Percentiles rank a stretch among this genome's conserved stretches.
These are phyloP conservation scores for Ernsta delagoae DNA, from an alignment of 2,888 invertebrate genomes.

Conservation along the genomic window DNA sequence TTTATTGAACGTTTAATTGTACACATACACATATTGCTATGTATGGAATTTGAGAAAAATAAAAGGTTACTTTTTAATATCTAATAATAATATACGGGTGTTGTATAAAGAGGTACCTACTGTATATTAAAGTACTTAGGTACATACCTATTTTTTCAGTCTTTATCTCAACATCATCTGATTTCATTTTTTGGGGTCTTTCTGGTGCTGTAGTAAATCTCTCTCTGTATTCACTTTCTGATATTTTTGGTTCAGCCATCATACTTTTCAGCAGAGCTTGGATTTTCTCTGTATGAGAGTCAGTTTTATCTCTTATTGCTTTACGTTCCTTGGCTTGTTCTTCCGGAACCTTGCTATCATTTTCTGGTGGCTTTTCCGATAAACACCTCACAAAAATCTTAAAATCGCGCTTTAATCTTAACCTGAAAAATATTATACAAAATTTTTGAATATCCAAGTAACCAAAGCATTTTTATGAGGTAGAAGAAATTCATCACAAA, in stretches of 20 bases:
- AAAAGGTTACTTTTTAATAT: too few species aligned
- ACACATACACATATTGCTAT: too few species aligned
- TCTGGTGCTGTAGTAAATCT: slow-evolving; percentile 69
- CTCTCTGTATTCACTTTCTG: slow-evolving; percentile 65
- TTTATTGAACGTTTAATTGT: too few species aligned
- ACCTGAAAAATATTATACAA: slow-evolving; percentile 38
- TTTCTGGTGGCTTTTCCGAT: slow-evolving; percentile 54
- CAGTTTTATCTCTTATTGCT: slow-evolving; percentile 33
- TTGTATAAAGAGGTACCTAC: too few species aligned
- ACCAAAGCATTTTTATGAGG: not conserved
- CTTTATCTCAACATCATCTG: slow-evolving; percentile 62
- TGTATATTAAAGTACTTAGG: slow-evolving; percentile 1
- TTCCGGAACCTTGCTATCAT: slow-evolving; percentile 57
- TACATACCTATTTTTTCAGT: slow-evolving; percentile 76
- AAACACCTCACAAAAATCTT: slow-evolving; percentile 46
- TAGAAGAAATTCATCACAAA: not conserved
- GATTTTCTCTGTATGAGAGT: slow-evolving; percentile 68
- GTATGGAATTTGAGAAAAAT: too few species aligned
- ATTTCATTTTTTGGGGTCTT: slow-evolving; percentile 53
- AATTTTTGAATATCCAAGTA: not conserved
- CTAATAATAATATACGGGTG: too few species aligned
- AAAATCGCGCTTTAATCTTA: slow-evolving; percentile 46
- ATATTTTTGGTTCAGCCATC: slow-evolving; percentile 65
- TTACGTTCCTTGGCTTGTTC: slow-evolving; percentile 47
- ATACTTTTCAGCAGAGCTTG: slow-evolving; percentile 72